phyloP scores from a whole-genome alignment of 1,140 invertebrate genomes.

The Hyposmocoma kahamanoa region DNA sequence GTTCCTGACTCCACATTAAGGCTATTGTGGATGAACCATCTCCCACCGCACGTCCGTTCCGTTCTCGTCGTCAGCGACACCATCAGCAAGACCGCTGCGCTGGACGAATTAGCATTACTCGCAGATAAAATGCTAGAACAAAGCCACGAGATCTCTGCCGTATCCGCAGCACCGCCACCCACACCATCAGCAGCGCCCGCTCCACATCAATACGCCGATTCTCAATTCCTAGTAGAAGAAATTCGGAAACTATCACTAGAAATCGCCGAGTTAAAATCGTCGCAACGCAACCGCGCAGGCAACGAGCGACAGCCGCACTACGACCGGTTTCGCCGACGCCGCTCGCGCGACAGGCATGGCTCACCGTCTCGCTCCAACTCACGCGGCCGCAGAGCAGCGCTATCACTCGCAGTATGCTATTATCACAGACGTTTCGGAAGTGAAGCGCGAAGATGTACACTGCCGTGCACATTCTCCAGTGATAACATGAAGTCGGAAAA shows the following conservation, averaged over 20 bases:
- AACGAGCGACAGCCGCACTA: no score
- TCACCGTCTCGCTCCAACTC: background rate
- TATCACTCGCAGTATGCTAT: constrained; percentile 5
- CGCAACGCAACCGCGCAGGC: no score
- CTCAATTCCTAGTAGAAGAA: background rate
- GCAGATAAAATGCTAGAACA: constrained; percentile 14
- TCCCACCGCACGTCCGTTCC: constrained; percentile 8
- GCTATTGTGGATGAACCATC: constrained; percentile 7
- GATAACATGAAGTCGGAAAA: background rate
- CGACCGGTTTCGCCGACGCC: background rate
- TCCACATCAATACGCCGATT: no score
- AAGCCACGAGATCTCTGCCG: background rate
- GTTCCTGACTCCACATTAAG: constrained; percentile 14
- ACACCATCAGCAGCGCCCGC: background rate
- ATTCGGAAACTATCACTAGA: background rate
- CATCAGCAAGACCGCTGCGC: background rate
- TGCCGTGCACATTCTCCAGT: constrained; percentile 3
- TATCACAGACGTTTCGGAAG: constrained; percentile 9
- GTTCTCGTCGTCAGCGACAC: constrained; percentile 1
- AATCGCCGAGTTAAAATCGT: background rate
- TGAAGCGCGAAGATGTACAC: constrained; percentile 4
- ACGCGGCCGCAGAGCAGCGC: background rate
- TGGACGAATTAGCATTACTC: constrained; percentile 15
- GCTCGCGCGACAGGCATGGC: background rate
- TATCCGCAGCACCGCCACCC: background rate